Conservation (phyloP, 2,797 vertebrate species). For the Pantherophis vulpinus region DNA sequence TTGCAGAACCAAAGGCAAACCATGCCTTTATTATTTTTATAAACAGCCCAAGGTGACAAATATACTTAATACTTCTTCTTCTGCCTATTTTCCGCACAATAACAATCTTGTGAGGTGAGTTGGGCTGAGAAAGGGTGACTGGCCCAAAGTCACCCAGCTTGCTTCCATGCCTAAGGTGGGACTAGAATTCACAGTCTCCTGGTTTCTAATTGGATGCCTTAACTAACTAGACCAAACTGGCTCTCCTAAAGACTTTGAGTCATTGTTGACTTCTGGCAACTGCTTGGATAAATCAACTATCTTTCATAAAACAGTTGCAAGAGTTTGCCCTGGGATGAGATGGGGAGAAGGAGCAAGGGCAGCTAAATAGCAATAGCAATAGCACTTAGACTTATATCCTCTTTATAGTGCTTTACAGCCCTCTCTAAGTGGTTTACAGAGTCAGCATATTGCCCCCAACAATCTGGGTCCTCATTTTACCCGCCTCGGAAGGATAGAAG, state of each 20-base stretch:
- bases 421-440: no score
- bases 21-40: neutral
- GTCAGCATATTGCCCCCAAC: no score
- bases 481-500: no score
- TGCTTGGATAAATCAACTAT: neutral
- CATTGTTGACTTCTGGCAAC: neutral
- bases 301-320: neutral
- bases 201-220: neutral
- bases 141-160: neutral
- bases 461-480: no score
- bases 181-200: neutral
- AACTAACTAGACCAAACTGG: neutral
- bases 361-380: neutral
- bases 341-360: neutral
- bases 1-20: no score
- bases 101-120: neutral
- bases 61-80: neutral
- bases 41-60: neutral
- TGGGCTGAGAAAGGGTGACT: neutral
- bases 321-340: neutral
- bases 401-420: no score
- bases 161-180: neutral
- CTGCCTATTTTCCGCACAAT: neutral
- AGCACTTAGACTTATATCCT: no score
- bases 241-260: neutral